Evolutionary conservation across 2,113 vertebrate genomes (phyloP), one percentile per base, ranked within the genome.

Genomic region (Pseudorectes ferrugineus): DNA sequence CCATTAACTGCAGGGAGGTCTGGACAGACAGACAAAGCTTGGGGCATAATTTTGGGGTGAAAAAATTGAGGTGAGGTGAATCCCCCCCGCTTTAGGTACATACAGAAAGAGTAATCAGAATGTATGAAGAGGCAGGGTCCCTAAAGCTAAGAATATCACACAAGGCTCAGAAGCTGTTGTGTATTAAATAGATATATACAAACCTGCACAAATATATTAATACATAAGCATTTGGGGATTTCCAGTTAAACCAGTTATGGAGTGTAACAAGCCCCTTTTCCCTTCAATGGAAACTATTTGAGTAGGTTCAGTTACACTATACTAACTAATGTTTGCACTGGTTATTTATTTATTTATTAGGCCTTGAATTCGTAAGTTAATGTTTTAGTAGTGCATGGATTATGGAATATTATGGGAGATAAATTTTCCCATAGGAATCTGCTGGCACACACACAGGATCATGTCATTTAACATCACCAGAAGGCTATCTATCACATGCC

Each of bases 321-420:
- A 49, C 14, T 70, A 67, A 76, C 62, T 85, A 84, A 42, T 42
- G 28, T 28, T 91, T 81, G 24, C n/a, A 36, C 18, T 55, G 14
- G 10, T 38, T 92, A 67, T 45, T 93, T 78, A 40, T 88, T 91
- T 82, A 40, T 88, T 91, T 82, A 68, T 81, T 94, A 73, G 89
- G 15, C 29, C 19, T 79, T 75, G n/a, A 57, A 86, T 81, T 80
- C 4, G 5, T 38, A 40, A 72, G 8, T 57, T 94, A 71, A 45
- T 51, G 17, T 67, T 84, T 81, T 68, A 79, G 11, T 62, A 68
- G 62, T 35, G 3, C 26, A 65, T 42, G 13, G 17, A 54, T 85
- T 89, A 72, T 21, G 11, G 26, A 49, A 20, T 33, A 33, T 62
- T 82, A 31, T 52, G 15, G 68, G 45, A 78, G 16, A 91, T 54